These are phyloP conservation scores for Phalacrocorax carbo DNA, from an alignment of 2,113 vertebrate species.

Conservation along the genomic window DNA sequence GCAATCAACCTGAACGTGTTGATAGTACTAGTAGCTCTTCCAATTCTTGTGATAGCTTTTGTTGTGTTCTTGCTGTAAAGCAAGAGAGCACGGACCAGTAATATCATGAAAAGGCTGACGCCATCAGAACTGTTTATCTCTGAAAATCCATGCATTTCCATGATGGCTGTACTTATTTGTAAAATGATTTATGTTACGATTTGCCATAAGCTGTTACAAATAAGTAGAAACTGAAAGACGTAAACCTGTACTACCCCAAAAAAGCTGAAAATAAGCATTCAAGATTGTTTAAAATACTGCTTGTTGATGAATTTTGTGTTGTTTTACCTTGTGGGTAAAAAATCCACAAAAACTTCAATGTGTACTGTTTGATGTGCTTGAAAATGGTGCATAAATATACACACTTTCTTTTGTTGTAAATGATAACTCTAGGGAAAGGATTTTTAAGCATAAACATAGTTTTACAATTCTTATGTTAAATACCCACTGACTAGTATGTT, in stretches of 20 bases:
- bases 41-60: slow-evolving; percentile 56
- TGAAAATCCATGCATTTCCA: slow-evolving; percentile 65
- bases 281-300: slow-evolving; percentile 65
- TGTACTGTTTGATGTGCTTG: slow-evolving; percentile 76
- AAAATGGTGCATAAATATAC: slow-evolving; percentile 70
- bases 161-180: slow-evolving; percentile 66
- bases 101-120: slow-evolving; percentile 53
- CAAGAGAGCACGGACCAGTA: slow-evolving; percentile 54
- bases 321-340: slow-evolving; percentile 56
- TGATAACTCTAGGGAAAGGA: slow-evolving; percentile 52
- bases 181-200: slow-evolving; percentile 65
- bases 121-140: slow-evolving; percentile 54
- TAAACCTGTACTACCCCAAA: slow-evolving; percentile 49
- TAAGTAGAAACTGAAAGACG: slow-evolving; percentile 48
- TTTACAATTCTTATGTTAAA: slow-evolving; percentile 65
- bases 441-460: slow-evolving; percentile 49
- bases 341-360: slow-evolving; percentile 15
- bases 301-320: slow-evolving; percentile 70
- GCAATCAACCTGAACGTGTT: slow-evolving; percentile 34
- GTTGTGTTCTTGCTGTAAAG: slow-evolving; percentile 63
- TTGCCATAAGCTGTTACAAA: slow-evolving; percentile 66
- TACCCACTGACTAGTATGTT: slow-evolving; percentile 37
- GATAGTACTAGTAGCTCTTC: slow-evolving; percentile 53
- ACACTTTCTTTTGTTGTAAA: slow-evolving; percentile 61
- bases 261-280: slow-evolving; percentile 61